Evolutionary conservation across 2,888 invertebrate species (phyloP).

Genomic region (Brassicogethes aeneus): DNA sequence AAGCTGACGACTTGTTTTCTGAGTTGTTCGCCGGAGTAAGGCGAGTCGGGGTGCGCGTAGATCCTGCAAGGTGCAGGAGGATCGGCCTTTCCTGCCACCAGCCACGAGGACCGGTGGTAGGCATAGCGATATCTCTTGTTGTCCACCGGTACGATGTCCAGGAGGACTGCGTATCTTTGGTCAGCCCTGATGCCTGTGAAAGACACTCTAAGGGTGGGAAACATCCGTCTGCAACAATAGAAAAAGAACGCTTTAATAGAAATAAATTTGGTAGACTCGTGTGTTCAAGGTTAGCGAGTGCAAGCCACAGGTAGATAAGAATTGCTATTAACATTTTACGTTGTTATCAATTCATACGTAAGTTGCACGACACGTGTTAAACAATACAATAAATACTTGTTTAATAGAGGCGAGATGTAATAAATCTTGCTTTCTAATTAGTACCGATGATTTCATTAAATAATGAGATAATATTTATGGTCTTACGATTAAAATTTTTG

Average conservation of each 20-base stretch:
- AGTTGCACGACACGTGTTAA: no score
- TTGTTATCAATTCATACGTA: no score
- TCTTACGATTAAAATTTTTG: no score
- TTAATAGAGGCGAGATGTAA: no score
- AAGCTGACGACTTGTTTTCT: constrained; percentile 71
- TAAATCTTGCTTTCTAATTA: no score
- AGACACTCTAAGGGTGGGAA: constrained; percentile 68
- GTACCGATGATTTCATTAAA: no score
- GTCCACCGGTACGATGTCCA: constrained; percentile 76
- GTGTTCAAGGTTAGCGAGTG: constrained; percentile 2
- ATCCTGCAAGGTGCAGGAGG: constrained; percentile 62
- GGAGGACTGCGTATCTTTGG: constrained; percentile 61
- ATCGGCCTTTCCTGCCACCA: constrained; percentile 76
- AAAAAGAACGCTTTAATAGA: constrained; percentile 6
- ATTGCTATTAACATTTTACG: no score
- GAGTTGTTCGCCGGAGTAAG: constrained; percentile 71
- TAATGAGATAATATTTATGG: no score
- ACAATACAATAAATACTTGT: no score
- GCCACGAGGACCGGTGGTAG: constrained; percentile 75
- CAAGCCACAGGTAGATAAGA: no score
- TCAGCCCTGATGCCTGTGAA: constrained; percentile 60
- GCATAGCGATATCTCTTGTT: constrained; percentile 72
- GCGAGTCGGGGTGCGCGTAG: constrained; percentile 72
- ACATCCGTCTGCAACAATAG: constrained; percentile 62
- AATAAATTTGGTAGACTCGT: no score